Percentiles rank a stretch among this genome's conserved stretches.
Conservation (phyloP, 2,888 invertebrate genomes). For the Cryptocheilus praepositus region DNA sequence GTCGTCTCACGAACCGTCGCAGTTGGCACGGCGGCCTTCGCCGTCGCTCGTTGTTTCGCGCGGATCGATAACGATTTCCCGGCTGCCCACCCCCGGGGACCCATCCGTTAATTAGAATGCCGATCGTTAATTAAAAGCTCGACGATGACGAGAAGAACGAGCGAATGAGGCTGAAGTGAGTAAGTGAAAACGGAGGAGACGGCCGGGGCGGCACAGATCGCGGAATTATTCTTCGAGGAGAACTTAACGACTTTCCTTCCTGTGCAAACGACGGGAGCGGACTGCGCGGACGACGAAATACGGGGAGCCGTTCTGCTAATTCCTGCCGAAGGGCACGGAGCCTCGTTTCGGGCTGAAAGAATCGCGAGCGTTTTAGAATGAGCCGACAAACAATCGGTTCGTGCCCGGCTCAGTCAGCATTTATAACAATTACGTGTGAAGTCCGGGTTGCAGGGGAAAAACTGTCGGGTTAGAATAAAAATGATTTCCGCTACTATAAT, state of each 20-base stretch:
- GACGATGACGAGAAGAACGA: conserved; percentile 42
- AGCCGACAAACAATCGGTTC: conserved; percentile 12
- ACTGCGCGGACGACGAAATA: conserved; percentile 22
- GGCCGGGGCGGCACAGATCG: conserved; percentile 13
- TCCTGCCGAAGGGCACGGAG: conserved; percentile 21
- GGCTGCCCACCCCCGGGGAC: conserved; percentile 27
- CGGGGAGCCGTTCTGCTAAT: conserved; percentile 43
- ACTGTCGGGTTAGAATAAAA: too few species aligned
- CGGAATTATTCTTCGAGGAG: conserved; percentile 53
- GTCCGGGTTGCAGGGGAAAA: too few species aligned
- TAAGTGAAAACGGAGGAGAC: conserved; percentile 19
- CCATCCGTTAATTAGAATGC: conserved; percentile 64
- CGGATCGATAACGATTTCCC: conserved; percentile 59
- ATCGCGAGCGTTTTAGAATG: conserved; percentile 37
- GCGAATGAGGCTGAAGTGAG: conserved; percentile 12
- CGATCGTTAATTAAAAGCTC: conserved; percentile 69
- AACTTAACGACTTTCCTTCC: conserved; percentile 56
- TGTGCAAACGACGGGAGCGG: conserved; percentile 24
- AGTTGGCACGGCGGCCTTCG: too few species aligned
- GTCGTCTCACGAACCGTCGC: background rate
- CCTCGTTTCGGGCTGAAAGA: conserved; percentile 45
- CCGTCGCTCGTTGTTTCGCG: conserved; percentile 37
- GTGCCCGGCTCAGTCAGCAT: too few species aligned
- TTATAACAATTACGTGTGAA: too few species aligned
- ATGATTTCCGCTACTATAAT: too few species aligned